Conservation (phyloP, 2,113 vertebrate species). For the Martes martes region DNA sequence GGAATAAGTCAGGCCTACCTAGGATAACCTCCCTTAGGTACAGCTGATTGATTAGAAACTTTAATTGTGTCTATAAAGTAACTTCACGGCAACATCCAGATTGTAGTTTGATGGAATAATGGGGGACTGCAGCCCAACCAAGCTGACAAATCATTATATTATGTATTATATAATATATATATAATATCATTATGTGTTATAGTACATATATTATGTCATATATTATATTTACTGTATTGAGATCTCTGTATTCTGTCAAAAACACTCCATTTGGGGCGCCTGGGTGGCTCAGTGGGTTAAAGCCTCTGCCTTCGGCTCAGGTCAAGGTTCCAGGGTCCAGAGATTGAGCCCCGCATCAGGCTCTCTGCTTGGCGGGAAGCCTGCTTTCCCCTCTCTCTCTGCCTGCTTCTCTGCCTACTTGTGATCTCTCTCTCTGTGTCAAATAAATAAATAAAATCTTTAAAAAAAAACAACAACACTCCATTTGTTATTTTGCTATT, state of each 20-base stretch:
- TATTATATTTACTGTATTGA: neutral
- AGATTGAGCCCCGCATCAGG: too few species aligned
- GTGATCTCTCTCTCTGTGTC: too few species aligned
- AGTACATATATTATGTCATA: neutral
- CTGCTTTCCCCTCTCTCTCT: too few species aligned
- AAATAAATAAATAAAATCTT: too few species aligned
- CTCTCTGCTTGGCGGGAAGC: too few species aligned
- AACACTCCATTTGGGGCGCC: neutral
- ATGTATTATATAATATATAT: too few species aligned
- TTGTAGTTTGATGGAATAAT: neutral
- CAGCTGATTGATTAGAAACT: neutral
- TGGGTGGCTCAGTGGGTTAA: too few species aligned
- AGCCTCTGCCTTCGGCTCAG: too few species aligned
- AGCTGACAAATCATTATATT: neutral
- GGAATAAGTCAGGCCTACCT: neutral
- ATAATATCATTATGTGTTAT: too few species aligned
- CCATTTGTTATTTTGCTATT: neutral
- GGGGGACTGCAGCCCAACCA: neutral
- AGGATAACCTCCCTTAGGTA: neutral
- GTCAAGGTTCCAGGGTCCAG: too few species aligned
- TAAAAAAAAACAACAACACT: neutral
- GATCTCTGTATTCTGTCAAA: neutral
- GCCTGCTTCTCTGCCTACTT: too few species aligned
- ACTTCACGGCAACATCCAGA: neutral
- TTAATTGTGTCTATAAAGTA: neutral